Evolutionary conservation across 2,888 invertebrate species (phyloP), one percentile per base, ranked within the genome.

Genomic region (Synergus itoensis): DNA sequence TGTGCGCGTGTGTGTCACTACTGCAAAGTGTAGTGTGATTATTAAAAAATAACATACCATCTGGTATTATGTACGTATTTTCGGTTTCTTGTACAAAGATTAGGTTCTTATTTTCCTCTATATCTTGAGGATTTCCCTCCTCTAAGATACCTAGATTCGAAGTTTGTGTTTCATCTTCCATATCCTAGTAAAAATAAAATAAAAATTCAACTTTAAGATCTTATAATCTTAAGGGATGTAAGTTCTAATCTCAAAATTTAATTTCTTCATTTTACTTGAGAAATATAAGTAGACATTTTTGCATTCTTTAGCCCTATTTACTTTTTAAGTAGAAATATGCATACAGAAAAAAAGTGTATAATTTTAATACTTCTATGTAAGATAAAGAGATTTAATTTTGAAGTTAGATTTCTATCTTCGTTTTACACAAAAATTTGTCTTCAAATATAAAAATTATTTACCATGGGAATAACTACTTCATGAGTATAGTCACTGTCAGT

Each of bases 131-230:
- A 53, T 12, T n/a, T 16, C n/a, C 53, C n/a, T n/a, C 53, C 53
- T 7, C 53, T 53, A 5, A 16, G n/a, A 7, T 12, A 53, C 8
- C 53, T 8, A 53, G 8, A 53, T 53, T 53, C n/a, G 53, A 8
- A n/a, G 53, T 8, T 8, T 53, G 16, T n/a, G n/a, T 53, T 53
- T 53, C 53, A 53, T n/a, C 53, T 53, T 53, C 53, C 4, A 53
- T 53, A 53, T n/a, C 53, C 53, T 53, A 53, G 53, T n/a, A n/a
- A 48, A 14, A 48, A 53, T 53, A n/a, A 53, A 53, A 53, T 53
- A 1, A 53, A n/a, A 53, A 53, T 53, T 0, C 16, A 53, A n/a
- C 53, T 53, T 53, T n/a, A 53, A 1, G n/a, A 53, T 7, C n/a
- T 8, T 8, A 2, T 5, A n/a, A 53, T 8, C 12, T 53, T 53